Evolutionary conservation across 2,888 invertebrate genomes (phyloP).

Genomic region (Exephanes ischioxanthus): DNA sequence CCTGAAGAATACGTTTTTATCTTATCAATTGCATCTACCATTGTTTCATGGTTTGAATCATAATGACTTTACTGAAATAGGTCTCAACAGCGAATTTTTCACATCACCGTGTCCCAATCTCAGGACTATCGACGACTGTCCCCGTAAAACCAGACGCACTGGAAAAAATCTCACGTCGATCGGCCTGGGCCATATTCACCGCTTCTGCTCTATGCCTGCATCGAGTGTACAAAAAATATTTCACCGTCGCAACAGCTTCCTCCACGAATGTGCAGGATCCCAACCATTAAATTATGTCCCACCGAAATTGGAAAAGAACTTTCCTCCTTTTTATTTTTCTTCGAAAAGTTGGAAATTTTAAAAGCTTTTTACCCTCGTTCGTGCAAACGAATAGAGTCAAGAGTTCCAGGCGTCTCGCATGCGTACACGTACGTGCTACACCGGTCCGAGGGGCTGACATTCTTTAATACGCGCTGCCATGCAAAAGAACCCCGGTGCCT

Average conservation of each 20-base stretch:
- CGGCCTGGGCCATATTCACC: no score
- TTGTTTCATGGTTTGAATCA: neutral
- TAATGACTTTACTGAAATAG: neutral
- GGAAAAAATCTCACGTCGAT: no score
- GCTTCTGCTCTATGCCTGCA: no score
- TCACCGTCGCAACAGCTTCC: no score
- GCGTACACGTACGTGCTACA: neutral
- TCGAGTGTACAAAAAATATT: no score
- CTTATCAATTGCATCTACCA: no score
- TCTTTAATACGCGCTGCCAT: constrained; percentile 40
- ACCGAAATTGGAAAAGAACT: neutral
- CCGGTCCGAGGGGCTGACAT: constrained; percentile 1
- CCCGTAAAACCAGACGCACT: no score
- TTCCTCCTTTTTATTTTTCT: neutral
- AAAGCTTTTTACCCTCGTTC: neutral
- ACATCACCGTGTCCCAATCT: no score
- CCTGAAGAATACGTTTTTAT: neutral
- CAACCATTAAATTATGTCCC: neutral
- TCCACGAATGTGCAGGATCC: no score
- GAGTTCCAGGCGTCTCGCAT: neutral
- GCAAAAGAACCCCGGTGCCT: neutral
- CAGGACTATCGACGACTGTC: no score
- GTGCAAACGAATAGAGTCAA: neutral
- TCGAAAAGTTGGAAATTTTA: neutral
- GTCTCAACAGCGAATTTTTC: no score